Percentiles rank a stretch among this genome's conserved stretches.
phyloP scores from a whole-genome alignment of 2,797 vertebrate genomes.

The Perodicticus potto region DNA sequence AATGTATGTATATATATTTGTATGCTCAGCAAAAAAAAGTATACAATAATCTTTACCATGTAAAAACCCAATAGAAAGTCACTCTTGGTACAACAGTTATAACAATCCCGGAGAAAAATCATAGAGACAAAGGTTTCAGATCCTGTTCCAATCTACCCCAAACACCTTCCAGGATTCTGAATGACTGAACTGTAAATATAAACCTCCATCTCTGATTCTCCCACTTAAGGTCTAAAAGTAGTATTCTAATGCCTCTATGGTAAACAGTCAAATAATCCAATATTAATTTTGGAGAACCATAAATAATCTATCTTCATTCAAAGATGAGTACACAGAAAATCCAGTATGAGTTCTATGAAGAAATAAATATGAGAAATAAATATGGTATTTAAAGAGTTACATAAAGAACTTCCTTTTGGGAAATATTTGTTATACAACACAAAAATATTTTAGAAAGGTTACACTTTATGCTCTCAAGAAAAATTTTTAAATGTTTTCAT shows the following conservation, averaged over 20 bases:
- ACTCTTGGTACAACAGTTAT: not conserved
- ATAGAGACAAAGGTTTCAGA: not conserved
- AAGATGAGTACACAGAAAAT: conserved; percentile 43
- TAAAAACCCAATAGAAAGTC: not conserved
- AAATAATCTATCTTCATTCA: conserved; percentile 49
- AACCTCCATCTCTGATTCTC: not conserved
- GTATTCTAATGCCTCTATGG: conserved; percentile 40
- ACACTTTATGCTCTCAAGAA: not conserved
- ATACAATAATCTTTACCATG: not conserved
- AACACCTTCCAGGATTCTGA: not conserved
- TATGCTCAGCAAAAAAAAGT: not conserved
- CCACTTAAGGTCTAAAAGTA: conserved; percentile 2
- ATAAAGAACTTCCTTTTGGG: not conserved
- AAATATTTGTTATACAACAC: conserved; percentile 17
- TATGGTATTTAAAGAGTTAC: not conserved
- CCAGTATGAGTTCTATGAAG: not conserved
- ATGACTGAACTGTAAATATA: conserved; percentile 17
- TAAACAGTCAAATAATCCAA: conserved; percentile 5
- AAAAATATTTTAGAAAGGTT: conserved; percentile 19
- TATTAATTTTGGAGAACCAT: conserved; percentile 5
- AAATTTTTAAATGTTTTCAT: not conserved
- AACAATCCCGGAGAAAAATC: conserved; percentile 27
- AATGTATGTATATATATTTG: not conserved
- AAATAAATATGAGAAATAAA: conserved; percentile 4
- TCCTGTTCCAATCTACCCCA: not conserved